Evolutionary conservation across 2,797 vertebrate genomes (phyloP).

Genomic region (Cichlasoma orientale): DNA sequence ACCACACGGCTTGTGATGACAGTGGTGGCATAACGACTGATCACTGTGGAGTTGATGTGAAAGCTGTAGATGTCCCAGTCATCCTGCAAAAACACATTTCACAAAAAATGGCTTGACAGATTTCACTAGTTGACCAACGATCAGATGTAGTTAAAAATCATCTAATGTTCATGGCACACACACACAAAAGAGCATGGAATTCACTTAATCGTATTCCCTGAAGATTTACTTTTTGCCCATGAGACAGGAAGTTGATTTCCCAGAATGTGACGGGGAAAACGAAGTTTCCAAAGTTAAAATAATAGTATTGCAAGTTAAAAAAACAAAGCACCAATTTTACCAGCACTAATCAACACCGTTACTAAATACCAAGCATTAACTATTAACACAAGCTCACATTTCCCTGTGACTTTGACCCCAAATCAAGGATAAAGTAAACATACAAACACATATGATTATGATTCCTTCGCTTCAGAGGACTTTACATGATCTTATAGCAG

Average conservation of each 20-base stretch:
- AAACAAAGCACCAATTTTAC: too few relatives aligned
- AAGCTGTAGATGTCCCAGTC: slow-evolving; percentile 89
- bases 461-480: fast-evolving
- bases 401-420: background rate
- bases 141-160: slow-evolving; percentile 3
- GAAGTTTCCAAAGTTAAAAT: too few relatives aligned
- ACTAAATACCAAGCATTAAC: too few relatives aligned
- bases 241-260: too few relatives aligned
- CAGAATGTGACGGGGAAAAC: too few relatives aligned
- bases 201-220: background rate
- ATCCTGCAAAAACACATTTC: slow-evolving; percentile 58
- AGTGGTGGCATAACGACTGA: slow-evolving; percentile 87
- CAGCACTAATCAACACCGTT: too few relatives aligned
- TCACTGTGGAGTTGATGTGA: slow-evolving; percentile 87
- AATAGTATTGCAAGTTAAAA: too few relatives aligned
- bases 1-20: slow-evolving; percentile 87
- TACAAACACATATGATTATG: background rate
- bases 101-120: background rate
- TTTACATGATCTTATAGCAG: background rate
- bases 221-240: too few relatives aligned
- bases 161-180: background rate
- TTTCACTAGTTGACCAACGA: slow-evolving; percentile 11
- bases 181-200: background rate
- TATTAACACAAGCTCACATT: too few relatives aligned
- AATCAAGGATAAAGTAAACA: background rate